Conservation (phyloP, 1,140 invertebrate species). For the Drosophila fuyamai region DNA sequence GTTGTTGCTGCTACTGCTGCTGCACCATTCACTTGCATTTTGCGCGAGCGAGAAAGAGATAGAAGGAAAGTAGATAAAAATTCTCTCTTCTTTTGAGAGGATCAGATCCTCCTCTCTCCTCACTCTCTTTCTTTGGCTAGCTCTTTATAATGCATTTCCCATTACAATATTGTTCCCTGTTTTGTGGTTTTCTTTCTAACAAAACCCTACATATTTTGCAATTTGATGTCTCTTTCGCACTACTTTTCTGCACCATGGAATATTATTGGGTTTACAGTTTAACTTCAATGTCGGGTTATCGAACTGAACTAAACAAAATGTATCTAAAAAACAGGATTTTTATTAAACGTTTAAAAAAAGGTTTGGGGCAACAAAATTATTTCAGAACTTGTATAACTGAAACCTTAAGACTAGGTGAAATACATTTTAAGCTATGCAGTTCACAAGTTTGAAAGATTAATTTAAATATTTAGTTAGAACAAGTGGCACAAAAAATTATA, state of each 20-base stretch:
- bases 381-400: too few species aligned
- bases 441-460: too few species aligned
- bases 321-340: too few species aligned
- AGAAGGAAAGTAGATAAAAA: not conserved
- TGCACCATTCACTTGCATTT: conserved; percentile 50
- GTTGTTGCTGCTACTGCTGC: conserved; percentile 7
- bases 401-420: not conserved
- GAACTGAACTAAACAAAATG: too few species aligned
- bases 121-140: conserved; percentile 1
- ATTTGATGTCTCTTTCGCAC: not conserved
- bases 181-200: conserved; percentile 28
- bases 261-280: too few species aligned
- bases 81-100: not conserved
- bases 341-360: too few species aligned
- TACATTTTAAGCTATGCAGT: not conserved
- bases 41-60: conserved; percentile 22
- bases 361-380: too few species aligned
- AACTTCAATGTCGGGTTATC: not conserved
- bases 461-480: not conserved
- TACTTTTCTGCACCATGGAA: not conserved
- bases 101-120: conserved; percentile 1
- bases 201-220: conserved; percentile 16
- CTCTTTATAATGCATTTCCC: conserved; percentile 30
- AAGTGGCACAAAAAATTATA: not conserved
- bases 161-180: conserved; percentile 25